Conservation (phyloP, 2,113 vertebrate species). For the Myrmecobius fasciatus region DNA sequence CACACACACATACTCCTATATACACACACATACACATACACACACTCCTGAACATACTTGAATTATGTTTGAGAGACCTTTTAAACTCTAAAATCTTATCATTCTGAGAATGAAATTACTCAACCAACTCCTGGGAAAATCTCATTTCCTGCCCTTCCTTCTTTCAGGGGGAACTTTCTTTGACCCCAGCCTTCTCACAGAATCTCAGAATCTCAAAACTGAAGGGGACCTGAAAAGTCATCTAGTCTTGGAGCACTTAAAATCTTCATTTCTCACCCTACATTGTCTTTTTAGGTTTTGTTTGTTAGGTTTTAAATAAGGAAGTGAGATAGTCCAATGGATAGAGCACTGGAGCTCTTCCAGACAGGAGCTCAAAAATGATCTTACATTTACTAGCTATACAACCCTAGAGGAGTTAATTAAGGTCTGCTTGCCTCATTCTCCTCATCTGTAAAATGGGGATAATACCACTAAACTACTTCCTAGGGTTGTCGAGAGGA, state of each 20-base stretch:
- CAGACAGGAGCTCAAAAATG: neutral
- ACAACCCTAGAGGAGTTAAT: neutral
- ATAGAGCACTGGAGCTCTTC: neutral
- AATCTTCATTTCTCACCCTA: neutral
- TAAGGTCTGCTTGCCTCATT: neutral
- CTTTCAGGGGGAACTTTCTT: neutral
- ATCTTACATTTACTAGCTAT: neutral
- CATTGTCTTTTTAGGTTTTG: neutral
- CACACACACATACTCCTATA: too few relatives aligned
- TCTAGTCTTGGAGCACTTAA: neutral
- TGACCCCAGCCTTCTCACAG: neutral
- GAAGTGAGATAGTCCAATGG: neutral
- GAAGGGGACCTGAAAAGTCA: neutral
- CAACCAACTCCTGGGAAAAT: neutral
- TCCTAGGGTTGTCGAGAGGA: constrained; percentile 5
- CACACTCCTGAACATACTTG: neutral
- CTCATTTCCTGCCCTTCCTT: neutral
- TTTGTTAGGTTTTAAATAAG: neutral
- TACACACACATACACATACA: too few relatives aligned
- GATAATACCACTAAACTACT: neutral
- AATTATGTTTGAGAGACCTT: neutral
- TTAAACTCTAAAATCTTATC: neutral
- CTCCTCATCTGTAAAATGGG: neutral
- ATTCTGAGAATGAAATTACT: neutral
- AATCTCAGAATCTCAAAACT: neutral